Evolutionary conservation across 2,797 vertebrate genomes (phyloP).

Genomic region (Caiman crocodilus): DNA sequence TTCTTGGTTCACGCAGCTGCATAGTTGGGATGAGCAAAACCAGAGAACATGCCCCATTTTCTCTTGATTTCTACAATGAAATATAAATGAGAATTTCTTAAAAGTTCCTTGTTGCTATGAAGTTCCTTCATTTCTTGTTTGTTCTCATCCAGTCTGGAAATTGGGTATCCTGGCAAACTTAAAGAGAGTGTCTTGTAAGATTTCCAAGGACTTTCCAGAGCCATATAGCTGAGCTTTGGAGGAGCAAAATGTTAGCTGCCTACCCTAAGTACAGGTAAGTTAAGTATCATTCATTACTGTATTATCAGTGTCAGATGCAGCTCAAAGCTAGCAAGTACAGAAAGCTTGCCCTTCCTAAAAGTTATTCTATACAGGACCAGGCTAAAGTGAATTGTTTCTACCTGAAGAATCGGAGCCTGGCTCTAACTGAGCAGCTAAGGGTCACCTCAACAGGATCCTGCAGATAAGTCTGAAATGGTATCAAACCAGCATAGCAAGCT

Average conservation of each 20-base stretch:
- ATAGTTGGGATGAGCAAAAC: constrained; percentile 52
- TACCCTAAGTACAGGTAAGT: constrained; percentile 44
- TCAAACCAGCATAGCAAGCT: neutral
- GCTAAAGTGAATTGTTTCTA: neutral
- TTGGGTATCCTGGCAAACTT: constrained; percentile 48
- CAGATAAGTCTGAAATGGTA: constrained; percentile 4
- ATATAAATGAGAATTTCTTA: constrained; percentile 48
- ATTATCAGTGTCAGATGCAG: constrained; percentile 55
- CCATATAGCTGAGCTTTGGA: constrained; percentile 60
- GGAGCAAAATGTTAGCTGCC: constrained; percentile 52
- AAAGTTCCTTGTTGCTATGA: constrained; percentile 36
- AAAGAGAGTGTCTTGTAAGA: constrained; percentile 53
- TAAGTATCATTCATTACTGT: constrained; percentile 40
- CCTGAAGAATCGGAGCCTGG: too few relatives aligned
- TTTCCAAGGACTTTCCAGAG: constrained; percentile 64
- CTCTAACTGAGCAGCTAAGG: too few relatives aligned
- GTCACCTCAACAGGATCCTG: neutral
- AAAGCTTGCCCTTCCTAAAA: constrained; percentile 14
- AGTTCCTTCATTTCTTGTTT: constrained; percentile 58
- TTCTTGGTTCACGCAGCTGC: constrained; percentile 36
- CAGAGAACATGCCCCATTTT: constrained; percentile 32
- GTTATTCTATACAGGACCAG: neutral
- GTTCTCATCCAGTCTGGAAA: constrained; percentile 54
- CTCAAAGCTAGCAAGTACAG: constrained; percentile 41
- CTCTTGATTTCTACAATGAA: constrained; percentile 62